These are phyloP conservation scores for Hyaena hyaena DNA, from an alignment of 2,113 vertebrate genomes.

Conservation along the genomic window DNA sequence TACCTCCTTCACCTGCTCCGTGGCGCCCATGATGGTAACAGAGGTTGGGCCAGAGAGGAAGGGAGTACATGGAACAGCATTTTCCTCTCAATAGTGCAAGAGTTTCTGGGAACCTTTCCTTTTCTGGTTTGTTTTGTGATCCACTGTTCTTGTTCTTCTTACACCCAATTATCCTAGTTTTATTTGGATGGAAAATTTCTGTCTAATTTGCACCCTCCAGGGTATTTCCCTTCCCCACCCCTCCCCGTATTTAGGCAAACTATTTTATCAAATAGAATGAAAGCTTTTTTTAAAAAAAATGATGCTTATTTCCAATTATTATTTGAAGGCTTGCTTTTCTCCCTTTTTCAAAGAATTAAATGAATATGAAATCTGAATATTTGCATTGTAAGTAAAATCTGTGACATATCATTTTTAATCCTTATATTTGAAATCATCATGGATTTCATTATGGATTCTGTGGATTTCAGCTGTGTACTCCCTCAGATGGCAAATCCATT, in stretches of 20 bases:
- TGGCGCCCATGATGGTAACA: background rate
- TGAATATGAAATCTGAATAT: background rate
- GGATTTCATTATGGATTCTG: background rate
- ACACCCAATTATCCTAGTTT: background rate
- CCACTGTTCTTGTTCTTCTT: background rate
- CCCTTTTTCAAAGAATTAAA: conserved; percentile 21
- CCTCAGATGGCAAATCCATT: background rate
- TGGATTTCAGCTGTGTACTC: background rate
- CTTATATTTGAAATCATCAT: background rate
- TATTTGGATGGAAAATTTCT: background rate
- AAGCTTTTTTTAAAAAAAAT: background rate
- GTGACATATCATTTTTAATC: background rate
- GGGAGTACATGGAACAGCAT: too few species aligned
- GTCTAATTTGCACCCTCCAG: background rate
- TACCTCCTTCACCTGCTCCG: accelerated
- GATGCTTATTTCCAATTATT: background rate
- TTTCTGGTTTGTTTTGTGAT: background rate
- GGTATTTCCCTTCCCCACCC: background rate
- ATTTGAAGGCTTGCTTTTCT: background rate
- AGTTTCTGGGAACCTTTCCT: background rate
- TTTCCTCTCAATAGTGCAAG: background rate
- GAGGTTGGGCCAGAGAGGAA: background rate
- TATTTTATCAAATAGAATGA: conserved; percentile 2
- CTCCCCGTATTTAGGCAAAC: background rate
- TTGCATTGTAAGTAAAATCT: background rate